Base-by-base conservation (phyloP, 1,140 invertebrate genomes). In the Chironomus striatipennis region DNA sequence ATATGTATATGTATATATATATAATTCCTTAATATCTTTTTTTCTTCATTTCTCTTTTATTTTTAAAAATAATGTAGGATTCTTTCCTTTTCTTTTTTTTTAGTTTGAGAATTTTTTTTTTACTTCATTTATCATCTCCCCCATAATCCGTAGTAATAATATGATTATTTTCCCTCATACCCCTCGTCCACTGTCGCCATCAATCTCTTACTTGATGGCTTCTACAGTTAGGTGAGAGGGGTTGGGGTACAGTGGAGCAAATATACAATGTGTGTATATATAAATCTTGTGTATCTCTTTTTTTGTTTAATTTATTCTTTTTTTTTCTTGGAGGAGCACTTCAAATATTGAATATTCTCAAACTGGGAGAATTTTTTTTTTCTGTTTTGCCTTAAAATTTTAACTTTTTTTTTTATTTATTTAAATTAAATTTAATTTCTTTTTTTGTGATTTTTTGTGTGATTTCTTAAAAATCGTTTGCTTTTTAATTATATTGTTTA, bases 381-480 rank as follows among this genome's bases (percentile, higher is more conserved):
- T 34, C 24, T 34, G 24, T 34, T 70, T 70, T 70, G 65, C 65
- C n/a, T 70, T 17, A n/a, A 70, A 70, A 70, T 2, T 57, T 10
- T 57, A 70, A 20, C 6, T 10, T 70, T 70, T 70, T 17, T 18
- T 18, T 70, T 70, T 20, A 20, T 70, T 34, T 34, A 34, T 34
- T 34, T 34, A 34, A 34, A 34, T 34, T 70, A 70, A 70, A n/a
- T 70, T 70, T 70, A 70, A 18, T 70, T 70, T 10, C 17, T 70
- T 70, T 70, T 70, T 70, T 70, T 70, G 65, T 70, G 20, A 21
- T 70, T 70, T 70, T 70, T 70, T 70, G 65, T 70, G 17, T 70
- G 65, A 70, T 70, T 70, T 70, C 65, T 70, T 70, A 70, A 70
- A 70, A 70, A 70, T 70, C 65, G 18, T 70, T 70, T 70, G 65